Conservation (phyloP, 2,797 vertebrate genomes). For the Corythornis leucogaster region DNA sequence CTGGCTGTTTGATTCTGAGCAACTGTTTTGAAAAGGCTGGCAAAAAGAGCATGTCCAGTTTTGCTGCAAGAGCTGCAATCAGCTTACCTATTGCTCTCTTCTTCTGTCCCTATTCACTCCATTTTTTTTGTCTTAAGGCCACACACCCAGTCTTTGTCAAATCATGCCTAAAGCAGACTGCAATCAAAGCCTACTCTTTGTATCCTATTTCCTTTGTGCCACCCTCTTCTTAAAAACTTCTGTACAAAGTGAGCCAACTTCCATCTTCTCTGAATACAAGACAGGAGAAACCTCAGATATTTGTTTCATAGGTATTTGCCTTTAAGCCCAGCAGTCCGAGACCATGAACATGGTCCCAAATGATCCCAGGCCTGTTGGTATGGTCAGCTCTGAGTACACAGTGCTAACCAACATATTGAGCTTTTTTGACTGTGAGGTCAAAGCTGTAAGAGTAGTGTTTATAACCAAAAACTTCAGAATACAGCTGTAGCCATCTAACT, state of each 20-base stretch:
- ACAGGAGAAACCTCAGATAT: neutral
- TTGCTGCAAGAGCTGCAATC: neutral
- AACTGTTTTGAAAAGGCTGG: conserved; percentile 37
- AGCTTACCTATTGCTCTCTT: neutral
- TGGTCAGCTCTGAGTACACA: neutral
- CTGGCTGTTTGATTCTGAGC: conserved; percentile 12
- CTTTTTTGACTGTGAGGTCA: neutral
- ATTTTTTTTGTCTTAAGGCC: neutral
- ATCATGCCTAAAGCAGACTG: neutral
- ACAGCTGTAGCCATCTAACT: neutral
- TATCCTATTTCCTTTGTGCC: neutral
- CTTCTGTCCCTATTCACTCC: neutral
- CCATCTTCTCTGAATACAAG: neutral
- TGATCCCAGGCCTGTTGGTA: neutral
- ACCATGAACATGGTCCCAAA: neutral
- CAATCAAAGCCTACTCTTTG: neutral
- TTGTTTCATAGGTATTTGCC: neutral
- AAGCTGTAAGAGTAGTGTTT: neutral
- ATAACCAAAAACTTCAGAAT: neutral
- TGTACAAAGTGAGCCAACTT: neutral
- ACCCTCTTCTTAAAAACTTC: neutral
- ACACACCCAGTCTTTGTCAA: neutral
- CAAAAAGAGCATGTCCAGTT: neutral
- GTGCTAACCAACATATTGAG: neutral
- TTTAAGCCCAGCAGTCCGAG: neutral